Evolutionary conservation across 1,140 invertebrate genomes (phyloP).

Genomic region (Drosophila repleta): DNA sequence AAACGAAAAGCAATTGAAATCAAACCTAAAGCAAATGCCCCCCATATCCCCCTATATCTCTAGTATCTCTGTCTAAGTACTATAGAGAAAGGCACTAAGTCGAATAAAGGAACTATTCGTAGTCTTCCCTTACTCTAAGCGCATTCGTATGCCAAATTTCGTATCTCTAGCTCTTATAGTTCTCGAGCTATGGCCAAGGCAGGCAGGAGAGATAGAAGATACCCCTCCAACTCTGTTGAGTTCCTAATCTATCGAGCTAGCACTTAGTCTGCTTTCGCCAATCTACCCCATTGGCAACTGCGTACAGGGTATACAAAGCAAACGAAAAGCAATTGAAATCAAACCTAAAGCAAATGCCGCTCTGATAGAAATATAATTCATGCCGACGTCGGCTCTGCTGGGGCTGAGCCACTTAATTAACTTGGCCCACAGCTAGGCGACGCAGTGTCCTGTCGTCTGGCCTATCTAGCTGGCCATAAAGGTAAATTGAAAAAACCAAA

Average conservation of each 20-base stretch:
- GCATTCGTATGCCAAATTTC: too few species aligned
- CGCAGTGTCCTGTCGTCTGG: neutral
- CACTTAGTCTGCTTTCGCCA: too few species aligned
- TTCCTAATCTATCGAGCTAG: too few species aligned
- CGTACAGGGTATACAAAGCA: neutral
- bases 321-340: slow-evolving; percentile 6
- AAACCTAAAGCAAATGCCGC: neutral
- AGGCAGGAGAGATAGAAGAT: too few species aligned
- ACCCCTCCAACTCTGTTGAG: too few species aligned
- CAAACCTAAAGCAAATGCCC: neutral
- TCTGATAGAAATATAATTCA: slow-evolving; percentile 54
- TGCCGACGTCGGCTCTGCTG: neutral
- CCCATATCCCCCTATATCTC: too few species aligned
- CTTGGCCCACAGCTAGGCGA: slow-evolving; percentile 29
- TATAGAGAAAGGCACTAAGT: too few species aligned
- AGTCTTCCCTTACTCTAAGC: too few species aligned
- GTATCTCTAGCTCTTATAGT: too few species aligned
- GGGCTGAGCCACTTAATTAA: slow-evolving; percentile 63
- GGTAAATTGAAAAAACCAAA: slow-evolving; percentile 69
- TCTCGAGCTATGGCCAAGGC: too few species aligned
- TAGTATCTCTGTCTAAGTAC: too few species aligned
- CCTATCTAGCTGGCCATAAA: slow-evolving; percentile 53
- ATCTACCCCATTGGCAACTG: neutral
- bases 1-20: neutral
- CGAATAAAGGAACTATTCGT: too few species aligned